Percentiles rank a stretch among this genome's conserved stretches.
Evolutionary conservation across 2,888 invertebrate genomes (phyloP).

Genomic region (Patella depressa): DNA sequence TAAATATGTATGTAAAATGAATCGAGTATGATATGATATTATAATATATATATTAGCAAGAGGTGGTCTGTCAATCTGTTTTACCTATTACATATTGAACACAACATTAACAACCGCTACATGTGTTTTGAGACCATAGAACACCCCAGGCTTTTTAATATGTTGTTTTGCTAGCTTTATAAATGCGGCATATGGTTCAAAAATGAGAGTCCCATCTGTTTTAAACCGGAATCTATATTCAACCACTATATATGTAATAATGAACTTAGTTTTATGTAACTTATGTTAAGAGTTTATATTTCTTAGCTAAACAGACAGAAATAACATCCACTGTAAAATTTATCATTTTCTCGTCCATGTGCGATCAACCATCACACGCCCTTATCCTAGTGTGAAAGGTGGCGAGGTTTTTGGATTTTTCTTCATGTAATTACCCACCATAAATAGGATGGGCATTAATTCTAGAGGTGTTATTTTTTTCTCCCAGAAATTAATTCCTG

Average conservation of each 20-base stretch:
- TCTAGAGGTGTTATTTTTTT: too few relatives aligned
- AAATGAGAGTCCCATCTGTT: constrained; percentile 1
- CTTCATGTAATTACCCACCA: too few relatives aligned
- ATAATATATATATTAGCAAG: constrained; percentile 1
- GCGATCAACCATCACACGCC: too few relatives aligned
- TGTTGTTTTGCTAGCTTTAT: not conserved
- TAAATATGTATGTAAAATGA: not conserved
- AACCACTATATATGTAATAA: constrained; percentile 6
- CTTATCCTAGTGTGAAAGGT: too few relatives aligned
- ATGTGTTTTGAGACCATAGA: constrained; percentile 2
- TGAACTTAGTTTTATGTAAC: constrained; percentile 1
- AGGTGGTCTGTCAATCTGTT: constrained; percentile 9
- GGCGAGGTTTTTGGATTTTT: too few relatives aligned
- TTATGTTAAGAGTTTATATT: too few relatives aligned
- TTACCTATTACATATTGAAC: not conserved
- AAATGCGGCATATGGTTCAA: not conserved
- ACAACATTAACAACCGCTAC: constrained; percentile 1
- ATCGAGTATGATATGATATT: constrained; percentile 7
- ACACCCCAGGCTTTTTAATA: constrained; percentile 9
- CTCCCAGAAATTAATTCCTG: too few relatives aligned
- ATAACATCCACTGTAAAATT: constrained; percentile 9
- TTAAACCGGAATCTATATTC: not conserved
- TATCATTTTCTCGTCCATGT: constrained; percentile 4
- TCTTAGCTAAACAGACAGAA: not conserved
- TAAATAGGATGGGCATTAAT: too few relatives aligned